Base-by-base conservation (phyloP, 1,140 invertebrate species). In the Tenebrio molitor region DNA sequence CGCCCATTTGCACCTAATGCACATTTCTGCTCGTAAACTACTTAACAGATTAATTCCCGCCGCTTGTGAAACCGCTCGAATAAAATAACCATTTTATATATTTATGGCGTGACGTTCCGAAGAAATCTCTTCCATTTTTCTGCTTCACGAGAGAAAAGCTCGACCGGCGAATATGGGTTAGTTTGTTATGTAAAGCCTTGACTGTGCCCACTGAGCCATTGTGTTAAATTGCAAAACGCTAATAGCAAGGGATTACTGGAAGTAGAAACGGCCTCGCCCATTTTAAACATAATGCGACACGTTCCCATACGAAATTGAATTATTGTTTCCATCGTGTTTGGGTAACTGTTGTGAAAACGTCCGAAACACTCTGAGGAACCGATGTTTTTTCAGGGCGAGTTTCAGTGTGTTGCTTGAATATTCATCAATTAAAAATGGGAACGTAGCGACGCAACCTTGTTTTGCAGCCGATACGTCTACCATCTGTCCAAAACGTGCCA, bases 1-100 rank as follows among this genome's bases (percentile, higher is more conserved):
- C 39, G 64, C 39, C 64, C 64, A 66, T 66, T 66, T 66, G 64
- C 64, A 66, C 42, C 64, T 66, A 66, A 66, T 66, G 64, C 64
- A 66, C 64, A 66, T 66, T 66, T 66, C 64, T 66, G 39, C n/a
- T 46, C 42, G 39, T 66, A 44, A 66, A 66, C 64, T 23, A 29
- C 50, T 66, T 66, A 42, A 66, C 42, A 41, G 42, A 66, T 66
- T 66, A 66, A 66, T 66, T 66, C 42, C 16, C 39, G 62, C 10
- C 12, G 15, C 2, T 66, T 29, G 36, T 21, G 64, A 66, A 46
- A 66, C 36, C n/a, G 42, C 23, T 5, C 3, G 36, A 39, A 39
- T 39, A 39, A 39, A 39, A 39, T 39, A 7, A 39, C 36, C 5
- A 12, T 39, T 39, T 39, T 39, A 39, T 39, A n/a, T 2, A 58